Evolutionary conservation across 2,888 invertebrate species (phyloP), one percentile per base, ranked within the genome.

Genomic region (Stenodema calcarata): DNA sequence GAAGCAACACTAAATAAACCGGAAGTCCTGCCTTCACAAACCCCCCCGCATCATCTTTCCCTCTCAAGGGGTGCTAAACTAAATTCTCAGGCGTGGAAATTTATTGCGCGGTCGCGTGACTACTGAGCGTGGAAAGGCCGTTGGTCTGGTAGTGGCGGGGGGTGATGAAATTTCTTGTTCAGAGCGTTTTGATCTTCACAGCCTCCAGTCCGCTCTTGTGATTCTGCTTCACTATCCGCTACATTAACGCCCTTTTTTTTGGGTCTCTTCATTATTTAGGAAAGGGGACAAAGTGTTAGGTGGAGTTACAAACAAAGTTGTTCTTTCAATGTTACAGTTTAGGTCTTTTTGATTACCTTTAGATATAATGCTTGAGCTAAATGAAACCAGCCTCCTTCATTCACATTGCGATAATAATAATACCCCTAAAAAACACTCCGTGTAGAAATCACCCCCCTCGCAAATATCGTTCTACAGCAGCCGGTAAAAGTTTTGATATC

Each of bases 31-130:
- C 73, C 80, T 44, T 78, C 78, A 23, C 44, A 18, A 27, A n/a
- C 78, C 78, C 78, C 44, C 78, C 44, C 44, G 2, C 18, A 1
- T 44, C 44, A 16, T 44, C 44, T 44, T 23, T 23, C 44, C 73
- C 35, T 16, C 73, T 42, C 44, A 9, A 9, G 23, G 62, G 62
- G 11, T 54, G 14, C 44, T 44, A 42, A 78, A 80, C 80, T 80
- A 80, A 80, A 80, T 80, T 80, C 80, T 54, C 80, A 80, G 80
- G 80, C 80, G 50, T 80, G 82, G 47, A 82, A 82, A 82, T 82
- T 82, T 82, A 82, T 82, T 62, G 42, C 69, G 82, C 82, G 82
- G 82, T 82, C 70, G 82, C 82, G 82, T 69, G 69, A 70, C 70
- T 62, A 41, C 42, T 23, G 41, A 82, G 82, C 82, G 82, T 70